These are phyloP conservation scores for Blennius ocellaris DNA, from an alignment of 2,113 vertebrate species.

Conservation along the genomic window DNA sequence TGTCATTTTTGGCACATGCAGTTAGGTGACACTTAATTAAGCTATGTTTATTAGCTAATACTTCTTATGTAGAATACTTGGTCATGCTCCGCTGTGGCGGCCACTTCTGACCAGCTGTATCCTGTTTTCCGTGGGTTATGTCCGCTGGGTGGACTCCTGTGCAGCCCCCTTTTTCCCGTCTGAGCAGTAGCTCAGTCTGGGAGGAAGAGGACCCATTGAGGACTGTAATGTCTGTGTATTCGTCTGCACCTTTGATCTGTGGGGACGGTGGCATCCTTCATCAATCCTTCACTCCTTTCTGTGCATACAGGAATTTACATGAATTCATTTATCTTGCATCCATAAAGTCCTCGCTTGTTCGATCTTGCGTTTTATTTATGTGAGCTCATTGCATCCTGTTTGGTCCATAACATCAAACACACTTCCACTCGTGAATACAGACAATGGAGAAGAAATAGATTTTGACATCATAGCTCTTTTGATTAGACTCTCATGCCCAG, in stretches of 20 bases:
- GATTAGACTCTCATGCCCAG: constrained; percentile 42
- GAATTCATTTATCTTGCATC: background rate
- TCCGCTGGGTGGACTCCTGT: constrained; percentile 67
- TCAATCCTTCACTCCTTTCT: constrained; percentile 8
- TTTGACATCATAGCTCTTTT: constrained; percentile 67
- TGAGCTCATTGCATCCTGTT: constrained; percentile 79
- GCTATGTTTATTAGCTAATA: background rate
- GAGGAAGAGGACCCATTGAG: constrained; percentile 69
- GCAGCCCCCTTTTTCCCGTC: constrained; percentile 63
- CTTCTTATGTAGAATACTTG: constrained; percentile 22
- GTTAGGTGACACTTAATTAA: too few relatives aligned
- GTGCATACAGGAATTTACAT: background rate
- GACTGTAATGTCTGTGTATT: constrained; percentile 28
- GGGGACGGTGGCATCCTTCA: constrained; percentile 27
- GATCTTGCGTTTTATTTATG: constrained; percentile 49
- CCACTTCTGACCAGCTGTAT: constrained; percentile 78
- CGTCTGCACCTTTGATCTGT: constrained; percentile 62
- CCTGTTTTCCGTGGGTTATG: constrained; percentile 78
- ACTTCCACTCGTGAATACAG: constrained; percentile 50
- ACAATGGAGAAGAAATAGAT: constrained; percentile 78
- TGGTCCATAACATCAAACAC: constrained; percentile 71
- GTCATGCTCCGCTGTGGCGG: constrained; percentile 27
- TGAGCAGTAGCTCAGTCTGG: constrained; percentile 73
- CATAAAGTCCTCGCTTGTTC: constrained; percentile 25
- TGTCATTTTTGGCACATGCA: too few relatives aligned